Evolutionary conservation across 2,888 invertebrate species (phyloP).

Genomic region (Agrilus biguttatus): DNA sequence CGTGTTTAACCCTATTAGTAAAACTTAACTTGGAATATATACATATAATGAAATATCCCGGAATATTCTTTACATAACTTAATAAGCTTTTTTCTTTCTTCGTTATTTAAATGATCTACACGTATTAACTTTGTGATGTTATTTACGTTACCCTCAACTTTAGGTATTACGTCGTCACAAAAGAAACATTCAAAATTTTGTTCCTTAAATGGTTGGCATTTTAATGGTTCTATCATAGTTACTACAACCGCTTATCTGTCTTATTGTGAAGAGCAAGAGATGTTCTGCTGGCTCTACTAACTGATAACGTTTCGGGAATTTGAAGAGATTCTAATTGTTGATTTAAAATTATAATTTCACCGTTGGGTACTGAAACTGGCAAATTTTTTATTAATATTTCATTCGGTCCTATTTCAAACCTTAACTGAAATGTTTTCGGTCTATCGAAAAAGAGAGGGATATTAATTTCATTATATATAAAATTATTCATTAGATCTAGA

Average conservation of each 20-base stretch:
- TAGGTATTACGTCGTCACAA: not conserved
- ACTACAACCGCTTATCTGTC: no score
- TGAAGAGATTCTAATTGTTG: not conserved
- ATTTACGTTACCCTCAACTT: not conserved
- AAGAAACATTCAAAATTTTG: not conserved
- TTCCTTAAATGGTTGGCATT: not conserved
- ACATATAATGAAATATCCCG: constrained; percentile 8
- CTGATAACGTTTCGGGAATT: not conserved
- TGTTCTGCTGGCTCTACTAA: not conserved
- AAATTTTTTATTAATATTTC: no score
- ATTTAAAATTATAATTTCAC: not conserved
- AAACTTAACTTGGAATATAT: constrained; percentile 7
- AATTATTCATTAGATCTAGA: constrained; percentile 4
- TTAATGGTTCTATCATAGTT: no score
- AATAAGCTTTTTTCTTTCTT: constrained; percentile 7
- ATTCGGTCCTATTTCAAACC: no score
- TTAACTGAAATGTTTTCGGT: not conserved
- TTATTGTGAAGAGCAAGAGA: not conserved
- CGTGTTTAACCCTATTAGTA: constrained; percentile 9
- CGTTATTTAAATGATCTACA: constrained; percentile 9
- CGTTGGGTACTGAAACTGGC: not conserved
- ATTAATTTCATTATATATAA: constrained; percentile 1
- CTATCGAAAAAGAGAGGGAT: not conserved
- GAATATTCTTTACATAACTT: constrained; percentile 6
- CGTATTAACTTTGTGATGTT: constrained; percentile 1